Evolutionary conservation across 2,797 vertebrate genomes (phyloP).

Genomic region (Poeciliopsis gracilis): DNA sequence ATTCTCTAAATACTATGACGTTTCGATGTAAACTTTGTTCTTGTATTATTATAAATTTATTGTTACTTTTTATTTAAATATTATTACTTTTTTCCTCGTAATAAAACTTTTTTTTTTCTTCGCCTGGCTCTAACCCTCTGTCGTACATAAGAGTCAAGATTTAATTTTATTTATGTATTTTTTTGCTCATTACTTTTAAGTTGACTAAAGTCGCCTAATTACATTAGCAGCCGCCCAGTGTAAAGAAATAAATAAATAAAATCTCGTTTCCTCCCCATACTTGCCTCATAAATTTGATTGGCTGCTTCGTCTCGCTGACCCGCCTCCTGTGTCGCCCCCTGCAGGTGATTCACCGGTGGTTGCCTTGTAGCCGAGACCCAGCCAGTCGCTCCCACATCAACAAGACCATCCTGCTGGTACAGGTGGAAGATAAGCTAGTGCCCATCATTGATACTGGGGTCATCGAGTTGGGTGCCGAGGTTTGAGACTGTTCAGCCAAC

Average conservation of each 20-base stretch:
- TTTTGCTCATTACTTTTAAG: not conserved
- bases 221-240: not conserved
- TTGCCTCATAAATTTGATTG: conserved; percentile 12
- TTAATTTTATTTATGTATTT: no score
- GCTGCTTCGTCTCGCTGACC: conserved; percentile 2
- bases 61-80: no score
- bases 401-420: conserved; percentile 98
- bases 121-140: no score
- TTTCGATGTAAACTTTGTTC: no score
- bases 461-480: conserved; percentile 97
- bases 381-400: conserved; percentile 96
- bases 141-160: no score
- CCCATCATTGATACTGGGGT: conserved; percentile 96
- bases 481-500: conserved; percentile 79
- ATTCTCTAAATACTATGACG: no score
- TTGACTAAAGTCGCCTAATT: not conserved
- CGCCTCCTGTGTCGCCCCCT: conserved; percentile 22
- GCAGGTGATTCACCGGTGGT: conserved; percentile 99
- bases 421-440: conserved; percentile 98
- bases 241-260: not conserved
- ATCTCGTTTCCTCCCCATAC: not conserved
- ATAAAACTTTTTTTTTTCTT: no score
- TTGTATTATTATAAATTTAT: no score
- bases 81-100: no score
- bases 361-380: conserved; percentile 99